Evolutionary conservation across 1,140 invertebrate species (phyloP), one percentile per base, ranked within the genome.

Genomic region (Drosophila prosaltans): DNA sequence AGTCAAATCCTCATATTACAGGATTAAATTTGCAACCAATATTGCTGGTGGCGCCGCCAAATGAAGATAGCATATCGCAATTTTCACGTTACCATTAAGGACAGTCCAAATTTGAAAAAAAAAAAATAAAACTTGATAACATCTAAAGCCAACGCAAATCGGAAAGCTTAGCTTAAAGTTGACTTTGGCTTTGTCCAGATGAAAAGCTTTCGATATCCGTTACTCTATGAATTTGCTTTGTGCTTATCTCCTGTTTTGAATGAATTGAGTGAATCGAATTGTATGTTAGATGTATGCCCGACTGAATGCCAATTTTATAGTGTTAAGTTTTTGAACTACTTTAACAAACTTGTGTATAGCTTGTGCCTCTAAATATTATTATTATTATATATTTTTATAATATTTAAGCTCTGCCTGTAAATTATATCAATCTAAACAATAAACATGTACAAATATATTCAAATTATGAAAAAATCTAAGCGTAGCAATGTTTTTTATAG

Each of bases 1-100:
- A 97, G 91, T 97, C 97, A 0, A 90, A 89, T 57, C 81, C 84
- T 1, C 84, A 88, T 16, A 79, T 89, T 40, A 84, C 80, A 6
- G 84, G 84, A 21, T 93, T 97, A 10, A 97, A 97, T 67, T 93
- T 98, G 16, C 97, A 97, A 92, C 97, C 97, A 4, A 97, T 98
- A 0, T 92, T 97, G 55, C 55, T 92, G 64, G 90, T 92, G 67
- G 92, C 93, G 55, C 86, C 93, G 24, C 93, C 93, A 6, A 90
- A 90, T 43, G 94, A 95, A 72, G 95, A 96, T 78, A 94, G 93
- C 1, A 96, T 96, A 91, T 96, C 96, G 0, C 96, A 97, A 81
- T 96, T 96, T 91, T 96, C 95, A 1, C 95, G 95, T 64, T 89
- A 84, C 65, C 84, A 89, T 59, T 89, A 69, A 89, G 61, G 30